These are phyloP conservation scores for Charina bottae DNA, from an alignment of 2,113 vertebrate species.

Conservation along the genomic window DNA sequence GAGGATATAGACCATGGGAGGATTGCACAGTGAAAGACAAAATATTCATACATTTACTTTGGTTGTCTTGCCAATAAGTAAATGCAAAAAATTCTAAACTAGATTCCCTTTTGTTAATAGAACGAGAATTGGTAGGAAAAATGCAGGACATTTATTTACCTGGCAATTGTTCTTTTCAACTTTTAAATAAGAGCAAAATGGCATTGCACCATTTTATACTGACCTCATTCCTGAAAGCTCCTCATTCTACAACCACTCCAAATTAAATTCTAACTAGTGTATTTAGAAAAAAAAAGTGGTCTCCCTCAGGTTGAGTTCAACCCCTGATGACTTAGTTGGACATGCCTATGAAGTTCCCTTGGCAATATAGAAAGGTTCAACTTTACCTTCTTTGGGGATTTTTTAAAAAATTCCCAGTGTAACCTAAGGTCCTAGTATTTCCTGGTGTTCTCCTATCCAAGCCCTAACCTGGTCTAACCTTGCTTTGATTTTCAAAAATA, in stretches of 20 bases:
- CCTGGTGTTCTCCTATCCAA: not conserved
- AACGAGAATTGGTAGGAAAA: not conserved
- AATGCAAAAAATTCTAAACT: not conserved
- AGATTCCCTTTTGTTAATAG: not conserved
- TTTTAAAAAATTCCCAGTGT: not conserved
- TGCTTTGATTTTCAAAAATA: not conserved
- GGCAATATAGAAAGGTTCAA: not conserved
- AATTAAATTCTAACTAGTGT: not conserved
- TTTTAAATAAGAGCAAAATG: not conserved
- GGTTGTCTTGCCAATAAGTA: not conserved
- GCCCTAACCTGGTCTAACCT: not conserved
- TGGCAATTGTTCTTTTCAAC: not conserved
- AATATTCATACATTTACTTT: not conserved
- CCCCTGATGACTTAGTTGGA: not conserved
- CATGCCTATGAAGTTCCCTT: not conserved
- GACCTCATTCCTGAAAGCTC: not conserved
- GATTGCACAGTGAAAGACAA: not conserved
- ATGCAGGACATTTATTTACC: not conserved
- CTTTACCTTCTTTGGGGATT: not conserved
- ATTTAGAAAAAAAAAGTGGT: not conserved
- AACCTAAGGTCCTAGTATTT: not conserved
- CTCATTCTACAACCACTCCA: not conserved
- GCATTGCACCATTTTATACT: not conserved
- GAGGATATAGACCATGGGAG: not conserved
- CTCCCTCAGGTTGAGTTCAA: not conserved